These are phyloP conservation scores for Columba livia DNA, from an alignment of 2,113 vertebrate genomes.

Conservation along the genomic window DNA sequence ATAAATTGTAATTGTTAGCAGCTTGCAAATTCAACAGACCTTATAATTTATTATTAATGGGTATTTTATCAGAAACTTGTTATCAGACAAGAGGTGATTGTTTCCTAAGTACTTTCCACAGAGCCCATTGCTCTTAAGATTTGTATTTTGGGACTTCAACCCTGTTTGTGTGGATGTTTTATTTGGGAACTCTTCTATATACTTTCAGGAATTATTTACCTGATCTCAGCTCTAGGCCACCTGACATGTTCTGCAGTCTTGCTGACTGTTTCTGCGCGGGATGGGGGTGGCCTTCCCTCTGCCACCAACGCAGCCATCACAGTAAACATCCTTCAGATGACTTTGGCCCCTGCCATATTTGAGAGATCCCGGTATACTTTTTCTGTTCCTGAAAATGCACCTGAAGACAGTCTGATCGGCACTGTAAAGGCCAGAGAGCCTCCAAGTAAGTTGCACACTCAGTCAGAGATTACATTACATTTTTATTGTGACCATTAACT, in stretches of 20 bases:
- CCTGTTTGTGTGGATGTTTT: neutral
- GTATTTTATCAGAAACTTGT: neutral
- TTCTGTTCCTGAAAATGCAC: constrained; percentile 80
- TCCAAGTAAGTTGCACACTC: constrained; percentile 73
- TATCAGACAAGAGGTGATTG: neutral
- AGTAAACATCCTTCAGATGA: constrained; percentile 79
- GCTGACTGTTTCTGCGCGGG: constrained; percentile 79
- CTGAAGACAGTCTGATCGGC: constrained; percentile 79
- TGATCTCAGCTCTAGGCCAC: constrained; percentile 80
- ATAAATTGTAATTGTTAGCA: neutral
- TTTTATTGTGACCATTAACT: neutral
- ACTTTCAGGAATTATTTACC: constrained; percentile 82
- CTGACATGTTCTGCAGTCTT: constrained; percentile 72
- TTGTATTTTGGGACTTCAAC: neutral
- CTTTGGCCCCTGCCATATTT: constrained; percentile 81
- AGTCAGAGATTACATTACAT: neutral
- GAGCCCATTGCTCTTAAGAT: neutral
- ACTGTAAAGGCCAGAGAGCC: constrained; percentile 79
- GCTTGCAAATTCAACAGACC: neutral
- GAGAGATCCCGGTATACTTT: constrained; percentile 85
- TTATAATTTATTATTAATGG: neutral
- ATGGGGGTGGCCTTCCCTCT: constrained; percentile 81
- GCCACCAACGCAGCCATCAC: constrained; percentile 80
- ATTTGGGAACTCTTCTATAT: neutral
- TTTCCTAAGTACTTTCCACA: neutral